A percentile compares a stretch with the other conserved stretches of the same genome.
phyloP scores from a whole-genome alignment of 2,888 invertebrate species.

The Amphimallon solstitiale region DNA sequence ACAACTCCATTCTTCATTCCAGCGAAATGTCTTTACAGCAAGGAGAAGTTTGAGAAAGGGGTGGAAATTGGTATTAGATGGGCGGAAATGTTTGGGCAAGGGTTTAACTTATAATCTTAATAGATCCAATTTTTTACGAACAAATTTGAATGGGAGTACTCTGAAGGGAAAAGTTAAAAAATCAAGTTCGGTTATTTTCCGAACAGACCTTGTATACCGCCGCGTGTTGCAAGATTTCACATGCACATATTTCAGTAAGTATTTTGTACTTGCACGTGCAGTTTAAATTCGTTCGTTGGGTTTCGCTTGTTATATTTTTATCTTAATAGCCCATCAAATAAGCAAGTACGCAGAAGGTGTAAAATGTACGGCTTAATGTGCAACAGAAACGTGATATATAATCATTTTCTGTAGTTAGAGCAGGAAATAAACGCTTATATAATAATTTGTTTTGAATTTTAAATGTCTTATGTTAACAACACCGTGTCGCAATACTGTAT shows the following conservation, averaged over 20 bases:
- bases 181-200: no score
- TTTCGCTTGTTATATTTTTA: slow-evolving; percentile 27
- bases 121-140: no score
- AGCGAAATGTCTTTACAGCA: no score
- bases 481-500: background rate
- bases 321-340: slow-evolving; percentile 17
- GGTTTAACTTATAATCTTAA: no score
- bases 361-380: slow-evolving; percentile 3
- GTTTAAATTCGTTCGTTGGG: background rate
- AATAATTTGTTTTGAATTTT: slow-evolving; percentile 39
- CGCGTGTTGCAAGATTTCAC: background rate
- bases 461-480: slow-evolving; percentile 20
- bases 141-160: no score
- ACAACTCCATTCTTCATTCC: no score
- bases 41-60: no score
- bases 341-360: slow-evolving; percentile 3
- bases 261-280: slow-evolving; percentile 19
- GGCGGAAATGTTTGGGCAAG: no score
- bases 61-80: no score
- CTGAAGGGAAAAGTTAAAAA: no score
- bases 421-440: slow-evolving; percentile 36
- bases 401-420: slow-evolving; percentile 14
- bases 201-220: background rate
- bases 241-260: background rate
- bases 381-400: slow-evolving; percentile 4